These are phyloP conservation scores for Anaspis maculata DNA, from an alignment of 2,888 invertebrate genomes.

Conservation along the genomic window DNA sequence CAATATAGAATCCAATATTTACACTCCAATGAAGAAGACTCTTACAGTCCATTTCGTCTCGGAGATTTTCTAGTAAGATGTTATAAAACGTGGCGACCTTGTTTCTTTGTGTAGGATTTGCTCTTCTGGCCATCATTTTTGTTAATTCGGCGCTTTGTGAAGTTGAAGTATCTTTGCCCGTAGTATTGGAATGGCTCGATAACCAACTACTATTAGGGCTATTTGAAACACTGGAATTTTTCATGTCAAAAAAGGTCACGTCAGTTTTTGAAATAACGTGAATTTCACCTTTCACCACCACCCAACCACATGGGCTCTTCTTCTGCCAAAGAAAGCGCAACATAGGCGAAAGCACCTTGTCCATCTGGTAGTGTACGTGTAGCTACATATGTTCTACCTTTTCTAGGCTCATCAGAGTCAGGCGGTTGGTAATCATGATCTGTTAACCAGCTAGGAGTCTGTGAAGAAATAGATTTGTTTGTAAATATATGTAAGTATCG, in stretches of 20 bases:
- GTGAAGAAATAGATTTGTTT: constrained; percentile 1
- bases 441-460: constrained; percentile 34
- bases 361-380: constrained; percentile 41
- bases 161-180: no score
- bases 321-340: constrained; percentile 41
- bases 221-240: no score
- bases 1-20: no score
- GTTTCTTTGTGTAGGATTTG: constrained; percentile 35
- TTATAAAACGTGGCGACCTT: constrained; percentile 40
- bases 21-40: no score
- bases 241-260: no score
- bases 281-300: constrained; percentile 34
- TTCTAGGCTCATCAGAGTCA: constrained; percentile 23
- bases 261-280: no score
- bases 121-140: constrained; percentile 34
- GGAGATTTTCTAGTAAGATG: constrained; percentile 38
- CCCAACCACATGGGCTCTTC: constrained; percentile 36
- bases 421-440: constrained; percentile 23
- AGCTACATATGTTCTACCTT: constrained; percentile 44
- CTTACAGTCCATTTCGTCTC: constrained; percentile 41
- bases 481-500: background rate
- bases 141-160: constrained; percentile 41
- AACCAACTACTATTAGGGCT: no score
- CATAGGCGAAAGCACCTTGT: constrained; percentile 42
- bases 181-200: no score